Base-by-base conservation (phyloP, 1,140 invertebrate species). In the Mizuhopecten yessoensis region DNA sequence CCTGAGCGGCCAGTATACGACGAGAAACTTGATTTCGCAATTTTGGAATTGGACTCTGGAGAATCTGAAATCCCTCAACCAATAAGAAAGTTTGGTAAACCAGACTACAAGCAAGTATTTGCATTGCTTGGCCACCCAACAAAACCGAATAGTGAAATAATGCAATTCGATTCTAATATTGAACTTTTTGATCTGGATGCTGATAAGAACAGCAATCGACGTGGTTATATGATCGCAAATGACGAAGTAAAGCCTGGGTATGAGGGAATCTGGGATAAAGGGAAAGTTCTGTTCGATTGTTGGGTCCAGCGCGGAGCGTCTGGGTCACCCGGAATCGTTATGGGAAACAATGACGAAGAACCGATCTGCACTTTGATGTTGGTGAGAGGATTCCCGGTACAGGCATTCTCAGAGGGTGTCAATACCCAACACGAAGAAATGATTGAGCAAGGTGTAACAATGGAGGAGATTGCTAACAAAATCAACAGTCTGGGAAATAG, bases 361-460 rank as follows among this genome's bases (percentile, higher is more conserved):
- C 57, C 57, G 3, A n/a, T 75, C 57, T 75, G 57, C 57, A 75
- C 57, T 1, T 75, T 75, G 57, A 75, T 75, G 57, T 75, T 75
- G 23, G 3, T 75, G n/a, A 5, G 57, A 9, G 57, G 57, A 9
- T 75, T 5, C 29, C 57, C 57, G 1, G 11, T 3, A 5, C 1
- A 75, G 0, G 23, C 23, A 5, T 75, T n/a, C 17, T 9, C 0
- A 0, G 57, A n/a, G 5, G n/a, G 0, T 7, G 29, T 3, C 36
- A 7, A 5, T 0, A n/a, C 29, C n/a, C 57, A 23, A 75, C 5
- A n/a, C 1, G n/a, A 75, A 29, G 57, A 75, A 75, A 75, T 75
- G 57, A 75, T 75, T n/a, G 57, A 75, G 23, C 57, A 75, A 29
- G 57, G 57, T 29, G 17, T 75, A 23, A 75, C 1, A 75, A 75